phyloP scores from a whole-genome alignment of 1,140 invertebrate species.

The Pogonus chalceus region DNA sequence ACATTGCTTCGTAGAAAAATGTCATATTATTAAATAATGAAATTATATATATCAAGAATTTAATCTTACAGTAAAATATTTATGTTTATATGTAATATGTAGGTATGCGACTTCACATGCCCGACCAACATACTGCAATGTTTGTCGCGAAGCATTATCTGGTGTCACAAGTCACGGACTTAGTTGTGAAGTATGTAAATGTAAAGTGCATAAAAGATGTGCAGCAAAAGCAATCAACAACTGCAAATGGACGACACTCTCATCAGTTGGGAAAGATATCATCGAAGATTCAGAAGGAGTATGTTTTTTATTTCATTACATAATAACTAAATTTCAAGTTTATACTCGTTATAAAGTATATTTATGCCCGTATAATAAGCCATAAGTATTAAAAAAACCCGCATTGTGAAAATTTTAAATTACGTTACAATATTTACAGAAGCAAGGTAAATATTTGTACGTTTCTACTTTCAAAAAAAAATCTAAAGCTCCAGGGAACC shows the following conservation, averaged over 20 bases:
- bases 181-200: conserved; percentile 95
- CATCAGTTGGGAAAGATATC: conserved; percentile 85
- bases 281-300: conserved; percentile 89
- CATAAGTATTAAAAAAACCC: no score
- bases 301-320: no score
- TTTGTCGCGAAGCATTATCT: conserved; percentile 83
- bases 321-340: conserved; percentile 1
- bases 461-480: no score
- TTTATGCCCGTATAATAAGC: no score
- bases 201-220: conserved; percentile 91
- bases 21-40: no score
- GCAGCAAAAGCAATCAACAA: conserved; percentile 83
- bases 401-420: no score
- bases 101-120: conserved; percentile 85
- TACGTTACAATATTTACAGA: no score
- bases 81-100: conserved; percentile 4
- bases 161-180: conserved; percentile 89
- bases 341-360: no score
- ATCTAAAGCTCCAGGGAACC: no score
- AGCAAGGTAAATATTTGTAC: no score
- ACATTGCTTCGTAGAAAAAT: no score
- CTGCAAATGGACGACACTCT: conserved; percentile 94
- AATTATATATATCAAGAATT: no score
- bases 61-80: conserved; percentile 6
- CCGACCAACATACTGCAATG: conserved; percentile 91